Percentiles rank a stretch among this genome's conserved stretches.
These are phyloP conservation scores for Hippasteria phrygiana DNA, from an alignment of 53 echinoderm and acorn worm genomes.

Conservation along the genomic window DNA sequence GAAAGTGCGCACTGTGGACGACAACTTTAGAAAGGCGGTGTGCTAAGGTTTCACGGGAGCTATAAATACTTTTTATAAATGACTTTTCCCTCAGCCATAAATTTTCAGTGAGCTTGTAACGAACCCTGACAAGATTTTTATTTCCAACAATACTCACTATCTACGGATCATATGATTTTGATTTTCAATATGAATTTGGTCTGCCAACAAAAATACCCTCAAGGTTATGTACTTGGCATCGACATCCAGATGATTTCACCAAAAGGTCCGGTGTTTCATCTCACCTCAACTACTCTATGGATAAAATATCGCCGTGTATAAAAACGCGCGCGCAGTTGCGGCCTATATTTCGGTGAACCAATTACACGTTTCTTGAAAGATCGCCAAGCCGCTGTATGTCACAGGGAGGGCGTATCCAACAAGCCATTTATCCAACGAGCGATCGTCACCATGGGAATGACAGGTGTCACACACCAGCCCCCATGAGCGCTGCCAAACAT, in stretches of 20 bases:
- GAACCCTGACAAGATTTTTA: no score
- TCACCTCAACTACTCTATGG: no score
- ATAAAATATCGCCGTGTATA: neutral
- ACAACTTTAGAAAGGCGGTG: no score
- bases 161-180: no score
- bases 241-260: neutral
- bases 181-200: neutral
- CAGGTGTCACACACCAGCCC: conserved; percentile 43
- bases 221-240: neutral
- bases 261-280: neutral
- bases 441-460: neutral
- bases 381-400: conserved; percentile 18
- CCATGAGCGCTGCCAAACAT: conserved; percentile 13
- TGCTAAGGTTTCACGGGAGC: no score
- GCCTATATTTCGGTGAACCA: neutral
- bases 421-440: neutral
- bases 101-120: no score
- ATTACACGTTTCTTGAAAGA: conserved; percentile 4
- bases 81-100: no score
- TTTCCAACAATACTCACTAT: no score
- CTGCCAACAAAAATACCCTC: neutral
- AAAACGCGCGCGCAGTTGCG: neutral
- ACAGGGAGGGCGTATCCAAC: neutral
- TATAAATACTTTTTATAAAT: no score
- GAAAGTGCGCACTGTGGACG: neutral